Evolutionary conservation across 2,113 vertebrate species (phyloP).

Genomic region (Istiophorus platypterus): DNA sequence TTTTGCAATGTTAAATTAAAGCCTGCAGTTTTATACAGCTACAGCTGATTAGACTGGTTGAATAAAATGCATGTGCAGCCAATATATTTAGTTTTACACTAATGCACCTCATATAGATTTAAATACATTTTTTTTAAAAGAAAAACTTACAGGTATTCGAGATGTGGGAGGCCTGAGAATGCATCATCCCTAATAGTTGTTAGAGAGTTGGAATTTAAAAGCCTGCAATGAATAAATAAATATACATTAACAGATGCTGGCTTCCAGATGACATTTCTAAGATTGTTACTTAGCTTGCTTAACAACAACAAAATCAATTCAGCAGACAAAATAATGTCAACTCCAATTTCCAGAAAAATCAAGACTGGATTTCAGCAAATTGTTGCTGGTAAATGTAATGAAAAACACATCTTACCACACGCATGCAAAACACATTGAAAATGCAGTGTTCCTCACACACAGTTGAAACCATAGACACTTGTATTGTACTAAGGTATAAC

Average conservation of each 20-base stretch:
- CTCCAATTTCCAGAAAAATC: background rate
- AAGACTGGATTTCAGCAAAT: background rate
- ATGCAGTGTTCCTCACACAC: background rate
- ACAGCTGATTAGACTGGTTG: background rate
- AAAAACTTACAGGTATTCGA: constrained; percentile 96
- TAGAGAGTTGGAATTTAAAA: constrained; percentile 97
- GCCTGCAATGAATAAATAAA: constrained; percentile 80
- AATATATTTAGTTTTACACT: background rate
- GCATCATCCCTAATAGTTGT: constrained; percentile 94
- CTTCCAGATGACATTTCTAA: no score
- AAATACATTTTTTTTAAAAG: no score
- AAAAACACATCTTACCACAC: background rate
- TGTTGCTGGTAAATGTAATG: background rate
- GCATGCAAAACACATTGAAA: background rate
- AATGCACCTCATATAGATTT: background rate
- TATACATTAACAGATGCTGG: background rate
- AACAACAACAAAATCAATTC: background rate
- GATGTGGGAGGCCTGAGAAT: constrained; percentile 96
- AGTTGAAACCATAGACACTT: background rate
- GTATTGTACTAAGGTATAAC: background rate
- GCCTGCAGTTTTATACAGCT: background rate
- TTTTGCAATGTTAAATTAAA: background rate
- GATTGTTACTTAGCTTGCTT: background rate
- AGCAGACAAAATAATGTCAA: background rate
- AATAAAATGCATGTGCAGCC: background rate